These are phyloP conservation scores for Diploptera punctata DNA, from an alignment of 2,888 invertebrate species.

Conservation along the genomic window DNA sequence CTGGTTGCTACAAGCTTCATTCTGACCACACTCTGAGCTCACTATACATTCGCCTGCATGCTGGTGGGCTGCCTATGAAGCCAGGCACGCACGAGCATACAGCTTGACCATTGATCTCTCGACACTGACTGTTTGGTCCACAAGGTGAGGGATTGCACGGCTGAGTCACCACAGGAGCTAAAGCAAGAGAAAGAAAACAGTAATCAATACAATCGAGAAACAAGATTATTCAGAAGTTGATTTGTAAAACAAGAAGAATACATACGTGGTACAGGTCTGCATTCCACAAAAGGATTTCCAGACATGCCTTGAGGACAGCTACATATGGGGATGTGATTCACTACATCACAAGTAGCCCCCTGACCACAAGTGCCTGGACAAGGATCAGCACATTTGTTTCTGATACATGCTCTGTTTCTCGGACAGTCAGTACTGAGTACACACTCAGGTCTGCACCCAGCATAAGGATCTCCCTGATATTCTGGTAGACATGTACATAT, in stretches of 20 bases:
- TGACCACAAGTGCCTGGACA: constrained; percentile 74
- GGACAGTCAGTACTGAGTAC: constrained; percentile 71
- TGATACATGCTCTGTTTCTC: constrained; percentile 67
- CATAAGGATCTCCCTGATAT: constrained; percentile 74
- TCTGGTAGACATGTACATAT: constrained; percentile 74
- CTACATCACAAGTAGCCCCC: constrained; percentile 73
- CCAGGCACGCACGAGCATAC: constrained; percentile 73
- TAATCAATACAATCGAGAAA: neutral
- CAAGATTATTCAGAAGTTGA: too few relatives aligned
- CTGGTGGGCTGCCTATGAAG: constrained; percentile 69
- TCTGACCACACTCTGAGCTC: constrained; percentile 72
- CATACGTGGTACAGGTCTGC: constrained; percentile 56
- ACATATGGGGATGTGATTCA: constrained; percentile 75
- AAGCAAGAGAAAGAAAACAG: constrained; percentile 39
- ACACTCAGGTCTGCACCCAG: constrained; percentile 74
- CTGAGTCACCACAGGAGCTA: constrained; percentile 53
- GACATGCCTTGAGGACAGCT: constrained; percentile 64
- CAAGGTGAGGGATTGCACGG: constrained; percentile 66
- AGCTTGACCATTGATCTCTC: constrained; percentile 71
- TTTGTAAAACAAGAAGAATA: neutral
- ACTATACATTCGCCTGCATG: constrained; percentile 75
- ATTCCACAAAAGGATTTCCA: constrained; percentile 73
- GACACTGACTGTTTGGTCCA: constrained; percentile 82
- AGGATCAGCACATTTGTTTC: constrained; percentile 73
- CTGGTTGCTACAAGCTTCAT: constrained; percentile 70